A percentile compares a stretch with the other conserved stretches of the same genome.
Evolutionary conservation across 30 jellyfish, hydroid and myxozoan species (phyloP).

Genomic region (Aurelia sp.): DNA sequence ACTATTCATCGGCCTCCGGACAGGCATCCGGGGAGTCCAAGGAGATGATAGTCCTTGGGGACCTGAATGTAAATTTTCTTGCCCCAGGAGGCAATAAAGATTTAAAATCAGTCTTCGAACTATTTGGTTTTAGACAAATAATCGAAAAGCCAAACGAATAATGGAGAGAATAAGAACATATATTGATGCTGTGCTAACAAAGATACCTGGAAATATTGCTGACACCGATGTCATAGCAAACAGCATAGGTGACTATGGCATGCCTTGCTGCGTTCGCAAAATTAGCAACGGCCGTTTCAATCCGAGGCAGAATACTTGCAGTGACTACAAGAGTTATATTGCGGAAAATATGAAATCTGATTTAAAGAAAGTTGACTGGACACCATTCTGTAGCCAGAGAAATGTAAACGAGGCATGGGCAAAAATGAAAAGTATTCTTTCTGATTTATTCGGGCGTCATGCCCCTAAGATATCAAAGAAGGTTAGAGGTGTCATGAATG

Average conservation of each 20-base stretch:
- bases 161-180: conserved; percentile 30
- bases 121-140: conserved; percentile 32
- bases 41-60: conserved; percentile 41
- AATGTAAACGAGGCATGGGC: too few relatives aligned
- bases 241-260: conserved; percentile 49
- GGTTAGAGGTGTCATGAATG: too few relatives aligned
- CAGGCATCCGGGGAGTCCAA: conserved; percentile 61
- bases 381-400: conserved; percentile 28
- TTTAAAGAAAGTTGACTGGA: conserved; percentile 26
- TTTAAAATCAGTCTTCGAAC: too few relatives aligned
- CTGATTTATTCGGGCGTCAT: too few relatives aligned
- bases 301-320: conserved; percentile 33
- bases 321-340: conserved; percentile 33
- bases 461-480: too few relatives aligned
- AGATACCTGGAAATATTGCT: background rate
- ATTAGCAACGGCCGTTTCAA: conserved; percentile 11
- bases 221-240: conserved; percentile 43
- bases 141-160: conserved; percentile 31
- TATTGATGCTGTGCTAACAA: background rate
- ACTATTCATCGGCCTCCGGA: conserved; percentile 58
- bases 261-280: conserved; percentile 40
- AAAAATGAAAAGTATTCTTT: too few relatives aligned
- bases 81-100: too few relatives aligned
- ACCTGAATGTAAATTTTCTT: conserved; percentile 20
- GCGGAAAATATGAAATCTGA: conserved; percentile 20